Evolutionary conservation across 2,113 vertebrate genomes (phyloP).

Genomic region (Atractosteus spatula): DNA sequence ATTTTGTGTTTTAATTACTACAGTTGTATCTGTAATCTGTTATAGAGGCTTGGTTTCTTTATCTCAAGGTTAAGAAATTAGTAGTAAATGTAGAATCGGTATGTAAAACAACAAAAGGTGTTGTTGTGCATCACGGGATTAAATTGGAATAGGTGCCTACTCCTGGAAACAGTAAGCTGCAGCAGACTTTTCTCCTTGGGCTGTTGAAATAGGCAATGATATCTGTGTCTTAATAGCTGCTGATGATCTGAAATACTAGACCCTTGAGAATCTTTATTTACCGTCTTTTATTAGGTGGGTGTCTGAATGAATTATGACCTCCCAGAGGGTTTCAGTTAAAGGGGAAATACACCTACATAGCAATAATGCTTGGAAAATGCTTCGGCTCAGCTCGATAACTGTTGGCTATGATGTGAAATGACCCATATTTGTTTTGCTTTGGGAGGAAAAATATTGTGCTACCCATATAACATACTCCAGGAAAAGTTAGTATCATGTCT

Average conservation of each 20-base stretch:
- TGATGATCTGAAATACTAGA: slow-evolving; percentile 65
- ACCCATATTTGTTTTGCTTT: background rate
- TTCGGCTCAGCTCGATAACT: background rate
- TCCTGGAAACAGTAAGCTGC: too few species aligned
- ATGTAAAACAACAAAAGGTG: too few species aligned
- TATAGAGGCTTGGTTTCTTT: too few species aligned
- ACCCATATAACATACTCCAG: too few species aligned
- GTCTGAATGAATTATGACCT: slow-evolving; percentile 53
- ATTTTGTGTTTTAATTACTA: too few species aligned
- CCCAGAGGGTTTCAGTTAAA: slow-evolving; percentile 8
- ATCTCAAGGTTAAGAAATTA: too few species aligned
- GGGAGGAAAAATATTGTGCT: too few species aligned
- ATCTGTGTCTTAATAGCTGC: slow-evolving; percentile 65
- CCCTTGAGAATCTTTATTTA: slow-evolving; percentile 57
- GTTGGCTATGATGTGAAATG: background rate
- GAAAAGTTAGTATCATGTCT: too few species aligned
- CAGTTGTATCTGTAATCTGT: too few species aligned
- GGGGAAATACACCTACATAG: slow-evolving; percentile 13
- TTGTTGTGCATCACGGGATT: too few species aligned
- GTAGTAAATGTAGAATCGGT: too few species aligned
- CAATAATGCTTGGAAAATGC: background rate
- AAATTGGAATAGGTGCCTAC: too few species aligned
- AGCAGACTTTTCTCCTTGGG: background rate
- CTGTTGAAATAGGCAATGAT: slow-evolving; percentile 39
- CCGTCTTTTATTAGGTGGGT: slow-evolving; percentile 53